Base-by-base conservation (phyloP, 1,140 invertebrate species). In the Metaphire vulgaris region DNA sequence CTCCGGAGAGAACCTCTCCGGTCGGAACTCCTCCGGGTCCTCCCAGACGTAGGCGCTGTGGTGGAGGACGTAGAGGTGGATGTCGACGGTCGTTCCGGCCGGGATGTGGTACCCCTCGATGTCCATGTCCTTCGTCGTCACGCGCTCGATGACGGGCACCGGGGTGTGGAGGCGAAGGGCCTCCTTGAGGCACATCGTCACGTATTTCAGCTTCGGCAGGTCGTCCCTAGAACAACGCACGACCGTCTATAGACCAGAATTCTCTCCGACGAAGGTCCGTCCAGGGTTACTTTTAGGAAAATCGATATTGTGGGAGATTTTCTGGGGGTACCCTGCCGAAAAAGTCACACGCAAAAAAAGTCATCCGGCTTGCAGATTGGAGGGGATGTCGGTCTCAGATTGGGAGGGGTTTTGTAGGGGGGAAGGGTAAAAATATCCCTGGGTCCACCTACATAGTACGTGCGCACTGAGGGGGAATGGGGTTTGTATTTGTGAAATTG, bases 111-210 rank as follows among this genome's bases (percentile, higher is more conserved):
- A 16, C 2, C 80, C 81, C 56, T 81, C 81, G 21, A 89, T 79
- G 76, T 90, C 85, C 72, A 86, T 83, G 77, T 93, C 90, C 81
- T 91, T 87, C 70, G 90, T 90, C 1, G 92, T 81, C 77, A 90
- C 85, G 78, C 93, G 87, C 0, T 90, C 90, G 79, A 94, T 92
- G 21, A 90, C 83, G 0, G 92, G 92, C 16, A 86, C 82, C 0
- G 87, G 82, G 1, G 84, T 77, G 75, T 83, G 83, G 33, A 86
- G 75, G 32, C 86, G 77, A 74, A 87, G 79, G 0, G 83, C 80
- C 79, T 88, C 87, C 74, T 86, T 85, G 15, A 88, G 81, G 41
- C 85, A 85, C 66, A 82, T 79, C 26, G 83, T 84, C 70, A 86
- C 74, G 78, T 85, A 87, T 32, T 82, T 80, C 31, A 87, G 72